Evolutionary conservation across 2,888 invertebrate genomes (phyloP), one percentile per base, ranked within the genome.

Genomic region (Drosophila paranaensis): DNA sequence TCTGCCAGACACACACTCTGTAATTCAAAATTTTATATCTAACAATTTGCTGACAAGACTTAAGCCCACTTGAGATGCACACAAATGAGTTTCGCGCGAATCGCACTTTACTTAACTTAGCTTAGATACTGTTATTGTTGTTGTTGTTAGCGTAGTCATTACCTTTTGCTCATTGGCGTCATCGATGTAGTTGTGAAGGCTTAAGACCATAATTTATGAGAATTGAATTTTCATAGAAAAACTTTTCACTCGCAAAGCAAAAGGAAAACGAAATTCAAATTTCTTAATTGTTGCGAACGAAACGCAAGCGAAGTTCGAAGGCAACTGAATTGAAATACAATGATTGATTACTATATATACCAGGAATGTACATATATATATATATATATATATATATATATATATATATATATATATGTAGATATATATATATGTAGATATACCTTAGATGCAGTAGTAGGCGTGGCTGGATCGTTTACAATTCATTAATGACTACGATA

Each of bases 101-200:
- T 3, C 42, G 6, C 25, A 25, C 13, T 45, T 20, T 20, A 43
- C 43, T 40, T 39, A 39, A 39, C 39, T 14, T n/a, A 9, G 16
- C 42, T 42, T 20, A 1, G 16, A 16, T 42, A 3, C 8, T 9
- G 16, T 3, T 42, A 0, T 9, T 42, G 20, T 8, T 6, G 33
- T 33, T 33, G 33, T 33, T 33, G 43, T 14, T 3, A 14, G 8
- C 5, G 8, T 40, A n/a, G n/a, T 40, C 25, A 39, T 82, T 81
- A 83, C 85, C 82, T 87, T 55, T 48, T 74, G 48, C 27, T 74
- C 82, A 13, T 63, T 73, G 14, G 4, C 51, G 30, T 65, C 77
- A 43, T 74, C 71, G 16, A 84, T 74, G 61, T 71, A 78, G 60
- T 84, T 82, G 62, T 87, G 76, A 11, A 87, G 76, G 50, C 84